These are phyloP conservation scores for Polypterus bichir DNA, from an alignment of 2,113 vertebrate species.

Conservation along the genomic window DNA sequence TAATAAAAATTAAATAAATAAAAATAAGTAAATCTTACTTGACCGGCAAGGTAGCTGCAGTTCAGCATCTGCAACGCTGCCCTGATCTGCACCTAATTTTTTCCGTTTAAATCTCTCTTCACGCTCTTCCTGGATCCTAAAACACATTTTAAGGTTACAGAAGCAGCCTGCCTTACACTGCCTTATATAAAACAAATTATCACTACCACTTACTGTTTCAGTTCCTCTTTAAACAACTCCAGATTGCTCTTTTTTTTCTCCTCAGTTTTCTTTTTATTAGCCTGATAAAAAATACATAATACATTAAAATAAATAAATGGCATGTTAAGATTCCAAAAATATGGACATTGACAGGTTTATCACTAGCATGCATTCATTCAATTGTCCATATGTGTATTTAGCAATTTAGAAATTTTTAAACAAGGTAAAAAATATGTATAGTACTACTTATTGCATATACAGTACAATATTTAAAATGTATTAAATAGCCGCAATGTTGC, in stretches of 20 bases:
- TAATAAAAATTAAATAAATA: neutral
- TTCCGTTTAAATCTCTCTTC: conserved; percentile 58
- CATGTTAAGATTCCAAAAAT: no score
- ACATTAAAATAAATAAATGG: neutral
- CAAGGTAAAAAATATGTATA: no score
- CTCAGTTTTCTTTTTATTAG: conserved; percentile 48
- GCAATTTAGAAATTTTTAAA: no score
- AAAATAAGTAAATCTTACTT: conserved; percentile 25
- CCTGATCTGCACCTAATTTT: conserved; percentile 37
- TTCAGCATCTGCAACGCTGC: conserved; percentile 36
- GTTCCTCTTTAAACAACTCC: conserved; percentile 61
- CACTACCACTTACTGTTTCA: conserved; percentile 46
- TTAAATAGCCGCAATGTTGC: no score
- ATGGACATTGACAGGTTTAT: no score
- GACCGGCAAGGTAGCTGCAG: conserved; percentile 40
- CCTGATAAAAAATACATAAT: conserved; percentile 26
- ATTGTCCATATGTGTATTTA: no score
- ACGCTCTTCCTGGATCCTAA: conserved; percentile 62
- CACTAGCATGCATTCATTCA: no score
- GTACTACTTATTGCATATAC: no score
- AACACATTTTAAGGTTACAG: neutral
- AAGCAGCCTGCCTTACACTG: no score
- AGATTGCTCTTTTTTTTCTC: conserved; percentile 66
- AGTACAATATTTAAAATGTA: no score
- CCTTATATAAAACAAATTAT: no score